Evolutionary conservation across 2,113 vertebrate genomes (phyloP).

Genomic region (Neolamprologus toae): DNA sequence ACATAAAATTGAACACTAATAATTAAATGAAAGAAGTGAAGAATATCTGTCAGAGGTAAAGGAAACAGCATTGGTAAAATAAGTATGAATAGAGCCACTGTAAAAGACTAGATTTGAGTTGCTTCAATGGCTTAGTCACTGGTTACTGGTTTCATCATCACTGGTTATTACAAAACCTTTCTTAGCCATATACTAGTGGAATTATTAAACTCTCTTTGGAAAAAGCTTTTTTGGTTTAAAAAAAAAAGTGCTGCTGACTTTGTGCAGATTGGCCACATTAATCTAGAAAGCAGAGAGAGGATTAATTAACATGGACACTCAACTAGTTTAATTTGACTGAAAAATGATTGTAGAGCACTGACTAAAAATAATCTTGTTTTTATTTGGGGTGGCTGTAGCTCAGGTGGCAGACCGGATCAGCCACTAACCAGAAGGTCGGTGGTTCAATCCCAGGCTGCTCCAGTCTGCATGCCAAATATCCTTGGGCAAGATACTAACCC

Average conservation of each 20-base stretch:
- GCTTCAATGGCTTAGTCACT: background rate
- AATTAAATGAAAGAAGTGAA: background rate
- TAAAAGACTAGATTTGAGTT: background rate
- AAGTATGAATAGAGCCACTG: background rate
- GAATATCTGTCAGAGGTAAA: background rate
- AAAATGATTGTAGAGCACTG: background rate
- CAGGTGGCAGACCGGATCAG: no score
- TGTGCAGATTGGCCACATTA: background rate
- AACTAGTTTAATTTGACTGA: background rate
- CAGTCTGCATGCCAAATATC: no score
- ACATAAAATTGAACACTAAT: background rate
- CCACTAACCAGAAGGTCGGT: no score
- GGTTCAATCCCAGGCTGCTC: no score
- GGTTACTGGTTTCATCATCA: background rate
- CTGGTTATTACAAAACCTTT: background rate
- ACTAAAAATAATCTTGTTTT: background rate
- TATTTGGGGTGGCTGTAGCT: no score
- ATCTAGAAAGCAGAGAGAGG: background rate
- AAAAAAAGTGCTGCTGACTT: background rate
- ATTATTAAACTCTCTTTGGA: background rate
- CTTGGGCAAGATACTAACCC: no score
- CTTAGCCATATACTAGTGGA: background rate
- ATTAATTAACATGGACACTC: background rate
- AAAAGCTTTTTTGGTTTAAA: background rate
- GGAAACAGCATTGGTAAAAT: background rate